A percentile compares a stretch with the other conserved stretches of the same genome.
phyloP scores from a whole-genome alignment of 2,797 vertebrate species.

The Tolypeutes matacus region DNA sequence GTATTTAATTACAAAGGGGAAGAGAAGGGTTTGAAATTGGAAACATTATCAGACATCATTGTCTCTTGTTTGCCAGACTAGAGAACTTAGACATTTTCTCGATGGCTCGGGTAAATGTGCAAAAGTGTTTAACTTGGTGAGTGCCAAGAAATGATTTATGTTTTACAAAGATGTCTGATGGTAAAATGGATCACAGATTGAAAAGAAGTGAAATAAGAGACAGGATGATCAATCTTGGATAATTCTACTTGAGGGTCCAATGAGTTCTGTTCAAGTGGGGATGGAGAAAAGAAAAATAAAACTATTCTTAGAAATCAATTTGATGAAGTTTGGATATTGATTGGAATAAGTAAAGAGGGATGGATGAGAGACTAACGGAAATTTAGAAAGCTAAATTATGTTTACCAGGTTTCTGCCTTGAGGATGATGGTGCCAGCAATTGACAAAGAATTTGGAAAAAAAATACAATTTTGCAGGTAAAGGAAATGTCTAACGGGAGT shows the following conservation, averaged over 20 bases:
- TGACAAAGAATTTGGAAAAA: neutral
- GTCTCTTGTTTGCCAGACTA: no score
- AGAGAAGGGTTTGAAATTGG: neutral
- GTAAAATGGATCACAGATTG: neutral
- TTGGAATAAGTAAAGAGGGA: neutral
- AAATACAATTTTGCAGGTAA: neutral
- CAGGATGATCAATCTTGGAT: rapidly evolving
- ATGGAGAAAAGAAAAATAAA: neutral
- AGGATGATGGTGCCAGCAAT: neutral
- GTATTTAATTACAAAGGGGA: neutral
- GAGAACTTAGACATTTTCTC: neutral
- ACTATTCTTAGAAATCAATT: neutral
- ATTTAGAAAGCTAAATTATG: neutral
- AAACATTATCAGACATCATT: neutral
- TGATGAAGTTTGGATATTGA: neutral
- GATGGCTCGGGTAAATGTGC: neutral
- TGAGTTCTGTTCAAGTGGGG: neutral
- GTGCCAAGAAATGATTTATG: neutral
- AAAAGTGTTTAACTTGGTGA: neutral
- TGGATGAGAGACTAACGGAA: neutral
- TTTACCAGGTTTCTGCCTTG: neutral
- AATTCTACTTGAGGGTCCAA: neutral
- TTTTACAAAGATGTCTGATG: neutral
- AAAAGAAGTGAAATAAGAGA: neutral
- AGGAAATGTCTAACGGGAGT: neutral